Base-by-base conservation (phyloP, 2,113 vertebrate species). In the Tragelaphus scriptus region DNA sequence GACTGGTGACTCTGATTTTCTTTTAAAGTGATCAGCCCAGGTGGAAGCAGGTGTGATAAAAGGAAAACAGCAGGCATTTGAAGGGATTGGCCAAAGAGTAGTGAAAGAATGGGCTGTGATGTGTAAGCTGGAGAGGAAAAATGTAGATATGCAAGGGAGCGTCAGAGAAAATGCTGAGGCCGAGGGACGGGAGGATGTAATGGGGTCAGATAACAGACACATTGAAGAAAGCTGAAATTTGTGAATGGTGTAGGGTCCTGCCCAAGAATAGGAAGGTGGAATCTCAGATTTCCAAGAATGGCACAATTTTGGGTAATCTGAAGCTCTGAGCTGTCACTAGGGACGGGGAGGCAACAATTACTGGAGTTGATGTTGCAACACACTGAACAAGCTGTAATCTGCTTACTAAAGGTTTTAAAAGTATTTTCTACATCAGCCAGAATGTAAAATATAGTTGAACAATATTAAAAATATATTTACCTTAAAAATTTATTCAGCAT, bases 31-130 rank as follows among this genome's bases (percentile, higher is more conserved):
- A 28, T 61, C 89, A 89, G 21, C 56, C 61, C 51, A 94, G 53
- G 44, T 96, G 65, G 86, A 63, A 86, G 85, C 28, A 92, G 36
- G 80, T 88, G 47, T 93, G 85, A 91, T 85, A 14, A 97, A 91
- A 81, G 7, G 30, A 65, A 87, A 91, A 28, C 87, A 97, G 79
- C 55, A 95, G 71, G 55, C 23, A 75, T 91, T 56, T 79, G 68
- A 95, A 51, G n/a, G n/a, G 32, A 75, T 3, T 40, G 14, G n/a
- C 3, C 21, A 80, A 53, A 59, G 19, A 80, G 61, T 23, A 86
- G 56, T 59, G 26, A 94, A 96, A 84, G 63, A 58, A 75, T 79
- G 44, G 36, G 1, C 75, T 86, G 56, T 87, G 68, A 89, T 47
- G 23, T 58, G 75, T 71, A 89, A 36, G 51, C 75, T 77, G 95